Evolutionary conservation across 2,888 invertebrate genomes (phyloP), one percentile per base, ranked within the genome.

Genomic region (Cyaniris semiargus): DNA sequence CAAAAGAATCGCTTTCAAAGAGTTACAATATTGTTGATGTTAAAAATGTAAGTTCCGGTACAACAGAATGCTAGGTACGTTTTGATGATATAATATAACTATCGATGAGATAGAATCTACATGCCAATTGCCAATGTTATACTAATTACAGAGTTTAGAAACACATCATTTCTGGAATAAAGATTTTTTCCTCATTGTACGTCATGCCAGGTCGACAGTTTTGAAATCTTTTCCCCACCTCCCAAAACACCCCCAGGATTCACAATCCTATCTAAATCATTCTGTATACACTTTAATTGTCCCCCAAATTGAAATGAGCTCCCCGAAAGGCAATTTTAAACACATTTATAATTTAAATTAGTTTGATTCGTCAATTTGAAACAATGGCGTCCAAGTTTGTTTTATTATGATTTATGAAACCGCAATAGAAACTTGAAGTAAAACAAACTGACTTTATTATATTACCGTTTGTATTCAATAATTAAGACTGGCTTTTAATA

Each of bases 261-360:
- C n/a, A n/a, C 70, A 34, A 70, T 34, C 70, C n/a, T n/a, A 70
- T 34, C 34, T 18, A 10, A 70, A 38, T 71, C 21, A 71, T 71
- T 34, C 38, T 23, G 34, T 71, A 71, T 71, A 38, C 71, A 71
- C 71, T 71, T 71, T 71, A 38, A 71, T 71, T 71, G 71, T 71
- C 38, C 38, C 71, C 34, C 38, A 71, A 66, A 27, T 66, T 31
- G 27, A 66, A 66, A 66, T 66, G 66, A 71, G 71, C 71, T 71
- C 21, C 38, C 71, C 10, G 27, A 6, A 31, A 66, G 71, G n/a
- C 21, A 13, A 38, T 38, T 38, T 70, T n/a, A 38, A 34, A 38
- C n/a, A 70, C 38, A 38, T 70, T 70, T 38, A 71, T 71, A 38
- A 71, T 71, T 71, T 71, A 71, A 38, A 71, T 71, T 71, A 71